Conservation (phyloP, 2,113 vertebrate species). For the Perccottus glenii region DNA sequence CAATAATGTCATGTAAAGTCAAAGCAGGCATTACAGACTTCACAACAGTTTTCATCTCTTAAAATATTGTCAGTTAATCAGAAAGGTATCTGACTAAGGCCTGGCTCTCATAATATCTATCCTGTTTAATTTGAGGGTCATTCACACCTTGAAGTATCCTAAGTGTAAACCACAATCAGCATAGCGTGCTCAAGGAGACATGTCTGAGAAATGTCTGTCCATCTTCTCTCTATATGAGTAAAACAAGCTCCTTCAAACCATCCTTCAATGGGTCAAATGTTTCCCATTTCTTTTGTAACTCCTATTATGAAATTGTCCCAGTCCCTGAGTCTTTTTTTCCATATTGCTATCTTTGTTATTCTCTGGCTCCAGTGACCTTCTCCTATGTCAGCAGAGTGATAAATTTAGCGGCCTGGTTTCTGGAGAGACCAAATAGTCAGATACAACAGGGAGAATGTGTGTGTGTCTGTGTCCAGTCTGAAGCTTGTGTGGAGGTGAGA, state of each 20-base stretch:
- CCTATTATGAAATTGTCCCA: constrained; percentile 19
- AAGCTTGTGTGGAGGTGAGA: constrained; percentile 26
- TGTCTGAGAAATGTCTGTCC: constrained; percentile 23
- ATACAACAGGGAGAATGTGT: constrained; percentile 67
- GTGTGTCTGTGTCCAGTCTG: constrained; percentile 36
- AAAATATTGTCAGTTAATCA: constrained; percentile 1
- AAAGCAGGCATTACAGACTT: not conserved
- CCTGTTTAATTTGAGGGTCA: constrained; percentile 24
- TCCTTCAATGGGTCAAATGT: constrained; percentile 24
- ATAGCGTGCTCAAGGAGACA: constrained; percentile 2
- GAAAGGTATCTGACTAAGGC: constrained; percentile 7
- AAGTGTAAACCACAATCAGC: constrained; percentile 27
- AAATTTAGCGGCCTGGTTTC: constrained; percentile 78
- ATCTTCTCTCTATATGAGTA: not conserved
- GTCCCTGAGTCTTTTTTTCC: constrained; percentile 25
- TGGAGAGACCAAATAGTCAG: constrained; percentile 75
- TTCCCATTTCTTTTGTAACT: not conserved
- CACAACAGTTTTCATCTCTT: constrained; percentile 8
- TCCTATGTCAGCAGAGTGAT: constrained; percentile 72
- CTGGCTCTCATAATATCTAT: constrained; percentile 11
- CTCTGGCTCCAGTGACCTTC: constrained; percentile 76
- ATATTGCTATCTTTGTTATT: constrained; percentile 63
- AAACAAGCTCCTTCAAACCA: not conserved
- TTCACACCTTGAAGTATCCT: constrained; percentile 42
- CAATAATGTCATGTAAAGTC: not conserved